Percentiles rank a stretch among this genome's conserved stretches.
phyloP scores from a whole-genome alignment of 2,888 invertebrate species.

The Hesperia comma region DNA sequence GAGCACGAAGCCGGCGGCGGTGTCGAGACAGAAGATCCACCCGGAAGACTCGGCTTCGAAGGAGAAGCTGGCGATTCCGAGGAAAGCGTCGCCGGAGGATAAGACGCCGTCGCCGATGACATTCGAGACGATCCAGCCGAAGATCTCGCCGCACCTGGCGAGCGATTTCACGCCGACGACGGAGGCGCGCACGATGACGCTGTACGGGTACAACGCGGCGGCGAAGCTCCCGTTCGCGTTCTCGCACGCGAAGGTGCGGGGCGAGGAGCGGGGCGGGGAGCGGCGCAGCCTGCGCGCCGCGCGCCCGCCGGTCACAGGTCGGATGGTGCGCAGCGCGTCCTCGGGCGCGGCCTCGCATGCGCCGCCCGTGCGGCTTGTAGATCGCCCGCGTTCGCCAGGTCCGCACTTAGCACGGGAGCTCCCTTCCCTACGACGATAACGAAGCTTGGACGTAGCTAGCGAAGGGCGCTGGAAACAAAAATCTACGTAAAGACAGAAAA shows the following conservation, averaged over 20 bases:
- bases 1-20: constrained; percentile 52
- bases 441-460: not conserved
- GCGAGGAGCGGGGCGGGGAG: constrained; percentile 40
- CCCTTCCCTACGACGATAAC: constrained; percentile 37
- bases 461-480: too few relatives aligned
- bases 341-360: constrained; percentile 77
- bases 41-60: constrained; percentile 72
- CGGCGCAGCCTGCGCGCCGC: constrained; percentile 51
- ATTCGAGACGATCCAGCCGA: constrained; percentile 70
- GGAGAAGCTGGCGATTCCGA: constrained; percentile 64
- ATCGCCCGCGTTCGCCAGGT: constrained; percentile 71
- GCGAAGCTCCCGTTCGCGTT: constrained; percentile 80
- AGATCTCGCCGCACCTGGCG: constrained; percentile 74
- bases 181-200: constrained; percentile 74
- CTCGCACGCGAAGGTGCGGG: constrained; percentile 66
- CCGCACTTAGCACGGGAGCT: constrained; percentile 56
- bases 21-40: constrained; percentile 71
- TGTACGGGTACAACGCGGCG: constrained; percentile 81
- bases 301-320: constrained; percentile 62
- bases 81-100: constrained; percentile 69
- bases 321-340: constrained; percentile 82
- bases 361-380: constrained; percentile 67
- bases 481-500: too few relatives aligned
- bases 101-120: constrained; percentile 67
- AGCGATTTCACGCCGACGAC: constrained; percentile 69